Evolutionary conservation across 2,888 invertebrate species (phyloP).

Genomic region (Parnassius smintheus): DNA sequence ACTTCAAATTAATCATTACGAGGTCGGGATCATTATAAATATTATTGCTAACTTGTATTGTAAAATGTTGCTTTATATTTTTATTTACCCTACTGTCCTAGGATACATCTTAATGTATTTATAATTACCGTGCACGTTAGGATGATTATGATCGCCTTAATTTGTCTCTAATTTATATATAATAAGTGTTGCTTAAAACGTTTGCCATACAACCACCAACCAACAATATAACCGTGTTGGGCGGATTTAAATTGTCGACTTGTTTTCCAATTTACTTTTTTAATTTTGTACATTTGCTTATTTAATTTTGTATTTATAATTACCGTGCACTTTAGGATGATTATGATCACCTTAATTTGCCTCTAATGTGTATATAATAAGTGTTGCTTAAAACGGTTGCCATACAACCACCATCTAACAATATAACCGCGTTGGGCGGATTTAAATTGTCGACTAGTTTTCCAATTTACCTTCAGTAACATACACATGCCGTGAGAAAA

Average conservation of each 20-base stretch:
- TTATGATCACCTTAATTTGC: not conserved
- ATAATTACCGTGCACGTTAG: not conserved
- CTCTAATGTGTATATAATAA: not conserved
- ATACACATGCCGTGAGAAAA: no score
- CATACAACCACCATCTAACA: not conserved
- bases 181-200: not conserved
- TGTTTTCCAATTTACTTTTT: no score
- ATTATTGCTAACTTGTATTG: no score
- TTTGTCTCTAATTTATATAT: not conserved
- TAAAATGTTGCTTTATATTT: not conserved
- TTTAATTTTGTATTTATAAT: conserved; percentile 1
- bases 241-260: no score
- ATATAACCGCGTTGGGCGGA: not conserved
- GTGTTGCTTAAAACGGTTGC: not conserved
- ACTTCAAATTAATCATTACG: no score
- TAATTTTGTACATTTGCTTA: no score
- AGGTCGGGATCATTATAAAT: no score
- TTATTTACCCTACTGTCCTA: not conserved
- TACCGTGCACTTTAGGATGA: not conserved
- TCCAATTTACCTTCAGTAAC: no score
- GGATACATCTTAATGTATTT: not conserved
- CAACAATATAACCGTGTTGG: not conserved
- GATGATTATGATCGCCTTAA: not conserved
- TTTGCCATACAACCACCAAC: not conserved
- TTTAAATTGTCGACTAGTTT: no score